Conservation (phyloP, 2,797 vertebrate species). For the Calcarius lapponicus region DNA sequence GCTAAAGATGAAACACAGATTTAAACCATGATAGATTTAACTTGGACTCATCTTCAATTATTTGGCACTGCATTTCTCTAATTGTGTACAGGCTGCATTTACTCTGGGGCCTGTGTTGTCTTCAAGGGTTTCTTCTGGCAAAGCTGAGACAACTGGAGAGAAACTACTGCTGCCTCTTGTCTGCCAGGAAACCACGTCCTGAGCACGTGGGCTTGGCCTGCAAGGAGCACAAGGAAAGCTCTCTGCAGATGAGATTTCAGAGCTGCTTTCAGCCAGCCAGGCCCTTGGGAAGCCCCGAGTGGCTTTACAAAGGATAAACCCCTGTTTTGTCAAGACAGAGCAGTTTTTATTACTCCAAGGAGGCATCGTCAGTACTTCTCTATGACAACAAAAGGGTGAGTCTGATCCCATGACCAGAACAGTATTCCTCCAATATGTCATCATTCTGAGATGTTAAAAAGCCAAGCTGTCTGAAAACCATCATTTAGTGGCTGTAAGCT, state of each 20-base stretch:
- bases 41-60: background rate
- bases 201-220: background rate
- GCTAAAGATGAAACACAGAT: background rate
- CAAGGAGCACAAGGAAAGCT: background rate
- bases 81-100: background rate
- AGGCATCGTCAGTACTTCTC: background rate
- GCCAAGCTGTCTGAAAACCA: background rate
- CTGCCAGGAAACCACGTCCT: background rate
- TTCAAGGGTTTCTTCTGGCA: conserved; percentile 3
- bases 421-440: background rate
- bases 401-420: conserved; percentile 19
- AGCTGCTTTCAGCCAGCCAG: background rate
- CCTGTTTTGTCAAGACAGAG: conserved; percentile 5
- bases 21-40: background rate
- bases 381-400: conserved; percentile 41
- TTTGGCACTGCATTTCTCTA: background rate
- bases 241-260: background rate
- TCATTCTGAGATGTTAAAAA: background rate
- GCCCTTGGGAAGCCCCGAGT: background rate
- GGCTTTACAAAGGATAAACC: background rate
- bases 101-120: background rate
- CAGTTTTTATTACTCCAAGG: background rate
- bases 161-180: background rate
- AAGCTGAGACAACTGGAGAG: background rate
- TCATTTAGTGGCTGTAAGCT: background rate